These are phyloP conservation scores for Callitettix versicolor DNA, from an alignment of 1,140 invertebrate genomes.

Conservation along the genomic window DNA sequence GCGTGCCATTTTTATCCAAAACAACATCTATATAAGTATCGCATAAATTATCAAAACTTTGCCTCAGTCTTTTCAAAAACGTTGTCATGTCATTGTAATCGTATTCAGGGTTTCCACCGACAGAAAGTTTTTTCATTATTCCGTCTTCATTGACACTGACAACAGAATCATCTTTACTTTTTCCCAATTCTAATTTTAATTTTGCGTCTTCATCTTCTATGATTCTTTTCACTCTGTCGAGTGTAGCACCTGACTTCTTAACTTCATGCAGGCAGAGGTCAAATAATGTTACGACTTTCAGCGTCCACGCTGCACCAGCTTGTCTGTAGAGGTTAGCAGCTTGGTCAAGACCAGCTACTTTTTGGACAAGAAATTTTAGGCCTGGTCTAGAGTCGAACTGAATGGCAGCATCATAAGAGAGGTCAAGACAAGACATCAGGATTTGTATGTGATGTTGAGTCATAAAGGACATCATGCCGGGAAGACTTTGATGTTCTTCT, in stretches of 20 bases:
- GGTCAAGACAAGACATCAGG: slow-evolving; percentile 65
- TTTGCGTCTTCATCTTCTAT: slow-evolving; percentile 38
- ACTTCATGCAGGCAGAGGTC: slow-evolving; percentile 63
- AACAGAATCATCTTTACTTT: slow-evolving; percentile 32
- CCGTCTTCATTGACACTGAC: slow-evolving; percentile 37
- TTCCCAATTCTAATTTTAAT: slow-evolving; percentile 8
- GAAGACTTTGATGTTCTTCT: slow-evolving; percentile 16
- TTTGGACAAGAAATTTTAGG: slow-evolving; percentile 85
- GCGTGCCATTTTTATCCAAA: slow-evolving; percentile 42
- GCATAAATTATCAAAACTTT: slow-evolving; percentile 47
- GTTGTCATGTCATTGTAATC: slow-evolving; percentile 19
- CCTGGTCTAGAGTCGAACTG: slow-evolving; percentile 83
- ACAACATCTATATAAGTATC: slow-evolving; percentile 50
- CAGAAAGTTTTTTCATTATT: not conserved
- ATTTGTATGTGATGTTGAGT: slow-evolving; percentile 34
- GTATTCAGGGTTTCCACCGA: not conserved
- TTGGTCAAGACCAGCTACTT: slow-evolving; percentile 75
- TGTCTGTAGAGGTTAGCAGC: slow-evolving; percentile 88
- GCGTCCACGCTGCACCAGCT: slow-evolving; percentile 81
- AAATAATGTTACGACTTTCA: slow-evolving; percentile 77
- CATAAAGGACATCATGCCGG: slow-evolving; percentile 37
- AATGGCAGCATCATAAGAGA: slow-evolving; percentile 66
- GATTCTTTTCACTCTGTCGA: slow-evolving; percentile 53
- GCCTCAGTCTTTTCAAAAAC: slow-evolving; percentile 32
- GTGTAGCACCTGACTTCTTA: slow-evolving; percentile 44